These are phyloP conservation scores for Prenolepis imparis DNA, from an alignment of 2,888 invertebrate genomes.

Conservation along the genomic window DNA sequence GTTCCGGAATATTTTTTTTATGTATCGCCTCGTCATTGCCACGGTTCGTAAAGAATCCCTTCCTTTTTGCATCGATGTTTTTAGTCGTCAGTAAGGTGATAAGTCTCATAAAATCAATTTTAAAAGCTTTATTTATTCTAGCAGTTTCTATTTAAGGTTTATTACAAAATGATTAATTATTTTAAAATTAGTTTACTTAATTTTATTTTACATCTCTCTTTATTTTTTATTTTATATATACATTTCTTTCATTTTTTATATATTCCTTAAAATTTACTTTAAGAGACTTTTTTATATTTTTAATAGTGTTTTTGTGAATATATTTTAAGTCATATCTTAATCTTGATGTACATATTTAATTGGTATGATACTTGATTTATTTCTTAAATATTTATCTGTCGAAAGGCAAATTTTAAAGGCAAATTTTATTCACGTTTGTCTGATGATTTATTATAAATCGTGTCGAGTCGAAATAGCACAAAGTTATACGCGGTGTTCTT, in stretches of 20 bases:
- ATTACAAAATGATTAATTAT: neutral
- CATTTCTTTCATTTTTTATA: neutral
- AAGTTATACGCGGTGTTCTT: conserved; percentile 10
- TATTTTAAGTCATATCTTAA: neutral
- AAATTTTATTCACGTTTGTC: conserved; percentile 44
- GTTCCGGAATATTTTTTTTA: conserved; percentile 1
- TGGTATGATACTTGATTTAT: conserved; percentile 10
- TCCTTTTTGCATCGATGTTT: neutral
- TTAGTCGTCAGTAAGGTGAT: neutral
- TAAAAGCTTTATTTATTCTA: neutral
- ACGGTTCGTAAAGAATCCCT: neutral
- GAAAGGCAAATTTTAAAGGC: too few species aligned
- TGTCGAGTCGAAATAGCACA: conserved; percentile 18
- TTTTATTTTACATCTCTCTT: neutral
- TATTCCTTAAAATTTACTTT: neutral
- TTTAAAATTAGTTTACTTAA: conserved; percentile 6
- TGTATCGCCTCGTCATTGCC: neutral
- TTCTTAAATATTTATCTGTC: neutral
- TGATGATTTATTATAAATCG: conserved; percentile 48
- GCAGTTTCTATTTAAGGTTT: neutral
- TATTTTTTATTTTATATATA: neutral
- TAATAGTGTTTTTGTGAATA: neutral
- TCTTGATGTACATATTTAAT: neutral
- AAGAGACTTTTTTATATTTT: neutral
- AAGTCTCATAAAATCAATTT: conserved; percentile 1